A percentile compares a stretch with the other conserved stretches of the same genome.
These are phyloP conservation scores for Sycophaga agraensis DNA, from an alignment of 1,140 invertebrate species.

Conservation along the genomic window DNA sequence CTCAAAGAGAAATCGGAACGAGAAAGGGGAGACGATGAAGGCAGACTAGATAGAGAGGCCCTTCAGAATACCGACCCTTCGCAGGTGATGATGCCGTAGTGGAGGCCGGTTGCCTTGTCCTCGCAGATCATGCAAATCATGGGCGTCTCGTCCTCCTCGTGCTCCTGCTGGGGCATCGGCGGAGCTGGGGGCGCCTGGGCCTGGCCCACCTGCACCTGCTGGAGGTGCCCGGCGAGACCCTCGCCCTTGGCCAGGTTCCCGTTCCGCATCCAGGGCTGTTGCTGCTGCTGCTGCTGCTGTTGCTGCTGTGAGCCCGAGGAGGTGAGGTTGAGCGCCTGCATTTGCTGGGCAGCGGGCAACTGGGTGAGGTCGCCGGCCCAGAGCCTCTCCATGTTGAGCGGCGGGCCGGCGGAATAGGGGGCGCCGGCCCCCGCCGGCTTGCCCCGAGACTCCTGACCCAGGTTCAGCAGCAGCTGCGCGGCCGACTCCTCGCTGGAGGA, in stretches of 20 bases:
- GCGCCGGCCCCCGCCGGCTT: constrained; percentile 37
- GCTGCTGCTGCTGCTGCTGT: constrained; percentile 33
- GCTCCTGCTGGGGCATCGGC: constrained; percentile 61
- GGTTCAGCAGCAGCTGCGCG: constrained; percentile 77
- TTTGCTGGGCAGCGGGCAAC: constrained; percentile 76
- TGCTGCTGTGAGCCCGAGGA: constrained; percentile 55
- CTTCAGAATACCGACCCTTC: constrained; percentile 88
- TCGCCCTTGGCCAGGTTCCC: constrained; percentile 51
- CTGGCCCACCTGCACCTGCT: constrained; percentile 48
- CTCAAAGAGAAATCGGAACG: too few relatives aligned
- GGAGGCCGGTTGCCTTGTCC: constrained; percentile 94
- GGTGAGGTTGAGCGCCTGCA: constrained; percentile 79
- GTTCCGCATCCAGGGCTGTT: constrained; percentile 52
- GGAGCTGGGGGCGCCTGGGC: constrained; percentile 48
- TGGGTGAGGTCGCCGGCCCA: constrained; percentile 86
- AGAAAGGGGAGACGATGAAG: too few relatives aligned
- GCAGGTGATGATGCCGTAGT: constrained; percentile 97
- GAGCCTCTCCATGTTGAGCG: constrained; percentile 86
- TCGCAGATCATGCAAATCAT: constrained; percentile 99
- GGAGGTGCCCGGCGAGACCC: constrained; percentile 46
- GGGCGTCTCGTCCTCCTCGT: constrained; percentile 87
- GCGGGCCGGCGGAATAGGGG: constrained; percentile 61
- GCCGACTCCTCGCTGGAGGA: constrained; percentile 72
- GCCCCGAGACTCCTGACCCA: constrained; percentile 69
- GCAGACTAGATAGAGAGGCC: too few relatives aligned